Percentiles rank a stretch among this genome's conserved stretches.
These are phyloP conservation scores for Mimumesa dahlbomi DNA, from an alignment of 2,888 invertebrate species.

Conservation along the genomic window DNA sequence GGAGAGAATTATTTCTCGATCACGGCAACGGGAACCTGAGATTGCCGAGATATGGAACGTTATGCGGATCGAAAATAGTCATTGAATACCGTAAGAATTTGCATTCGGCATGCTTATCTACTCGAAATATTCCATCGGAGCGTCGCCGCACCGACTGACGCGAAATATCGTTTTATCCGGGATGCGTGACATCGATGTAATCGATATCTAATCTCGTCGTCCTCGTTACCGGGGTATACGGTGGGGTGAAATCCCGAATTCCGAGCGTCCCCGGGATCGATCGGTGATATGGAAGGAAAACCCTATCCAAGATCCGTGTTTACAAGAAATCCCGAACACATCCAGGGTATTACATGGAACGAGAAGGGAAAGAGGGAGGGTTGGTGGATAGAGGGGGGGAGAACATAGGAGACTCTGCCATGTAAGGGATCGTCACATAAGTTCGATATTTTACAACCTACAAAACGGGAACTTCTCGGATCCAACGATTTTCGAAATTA, in stretches of 20 bases:
- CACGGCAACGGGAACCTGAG: too few species aligned
- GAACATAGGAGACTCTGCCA: not conserved
- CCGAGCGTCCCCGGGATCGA: slow-evolving; percentile 37
- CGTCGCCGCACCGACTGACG: slow-evolving; percentile 26
- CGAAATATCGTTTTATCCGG: slow-evolving; percentile 47
- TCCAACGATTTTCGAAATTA: too few species aligned
- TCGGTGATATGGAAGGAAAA: slow-evolving; percentile 28
- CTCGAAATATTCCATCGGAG: too few species aligned
- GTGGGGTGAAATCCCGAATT: slow-evolving; percentile 41
- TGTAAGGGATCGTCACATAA: not conserved
- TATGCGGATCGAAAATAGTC: too few species aligned
- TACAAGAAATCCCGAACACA: slow-evolving; percentile 7
- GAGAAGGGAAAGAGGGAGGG: too few species aligned
- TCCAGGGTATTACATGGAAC: too few species aligned
- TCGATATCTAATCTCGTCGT: slow-evolving; percentile 62
- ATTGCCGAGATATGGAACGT: too few species aligned
- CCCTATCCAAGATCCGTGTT: slow-evolving; percentile 6
- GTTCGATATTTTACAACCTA: not conserved
- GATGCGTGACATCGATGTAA: slow-evolving; percentile 51
- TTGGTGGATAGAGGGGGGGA: too few species aligned
- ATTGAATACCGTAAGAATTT: too few species aligned
- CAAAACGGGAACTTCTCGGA: not conserved
- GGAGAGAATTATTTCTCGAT: too few species aligned
- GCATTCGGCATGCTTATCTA: too few species aligned
- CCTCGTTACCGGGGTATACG: slow-evolving; percentile 50